These are phyloP conservation scores for Euschistus heros DNA, from an alignment of 1,140 invertebrate genomes.

Conservation along the genomic window DNA sequence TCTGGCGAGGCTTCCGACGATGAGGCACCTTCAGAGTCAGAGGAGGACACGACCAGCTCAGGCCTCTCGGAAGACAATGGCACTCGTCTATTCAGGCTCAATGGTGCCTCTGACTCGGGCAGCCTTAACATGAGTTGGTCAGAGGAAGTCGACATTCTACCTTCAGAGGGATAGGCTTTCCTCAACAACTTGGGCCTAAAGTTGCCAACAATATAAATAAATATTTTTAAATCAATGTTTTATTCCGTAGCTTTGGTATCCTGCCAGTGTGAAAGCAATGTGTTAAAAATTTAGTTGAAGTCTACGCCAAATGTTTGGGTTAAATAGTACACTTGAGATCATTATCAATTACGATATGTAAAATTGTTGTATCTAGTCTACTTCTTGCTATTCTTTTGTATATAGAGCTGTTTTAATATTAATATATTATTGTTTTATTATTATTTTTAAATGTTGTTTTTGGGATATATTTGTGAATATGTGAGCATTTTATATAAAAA, in stretches of 20 bases:
- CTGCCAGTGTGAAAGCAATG: too few species aligned
- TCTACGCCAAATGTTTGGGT: neutral
- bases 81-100: neutral
- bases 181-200: neutral
- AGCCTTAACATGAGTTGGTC: slow-evolving; percentile 25
- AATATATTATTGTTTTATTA: slow-evolving; percentile 1
- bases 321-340: neutral
- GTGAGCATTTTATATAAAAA: slow-evolving; percentile 7
- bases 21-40: slow-evolving; percentile 10
- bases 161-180: slow-evolving; percentile 5
- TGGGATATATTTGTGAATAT: slow-evolving; percentile 11
- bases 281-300: neutral
- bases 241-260: too few species aligned
- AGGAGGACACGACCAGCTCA: neutral
- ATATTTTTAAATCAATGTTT: neutral
- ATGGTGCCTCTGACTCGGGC: slow-evolving; percentile 9
- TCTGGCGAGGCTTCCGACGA: slow-evolving; percentile 30
- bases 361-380: slow-evolving; percentile 15
- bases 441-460: slow-evolving; percentile 12
- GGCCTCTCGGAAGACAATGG: slow-evolving; percentile 3
- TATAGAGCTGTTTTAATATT: slow-evolving; percentile 7
- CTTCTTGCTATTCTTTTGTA: slow-evolving; percentile 9
- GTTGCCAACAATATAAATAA: neutral
- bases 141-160: slow-evolving; percentile 22
- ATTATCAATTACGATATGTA: slow-evolving; percentile 1